phyloP scores from a whole-genome alignment of 2,888 invertebrate species.

The Tiphia femorata region DNA sequence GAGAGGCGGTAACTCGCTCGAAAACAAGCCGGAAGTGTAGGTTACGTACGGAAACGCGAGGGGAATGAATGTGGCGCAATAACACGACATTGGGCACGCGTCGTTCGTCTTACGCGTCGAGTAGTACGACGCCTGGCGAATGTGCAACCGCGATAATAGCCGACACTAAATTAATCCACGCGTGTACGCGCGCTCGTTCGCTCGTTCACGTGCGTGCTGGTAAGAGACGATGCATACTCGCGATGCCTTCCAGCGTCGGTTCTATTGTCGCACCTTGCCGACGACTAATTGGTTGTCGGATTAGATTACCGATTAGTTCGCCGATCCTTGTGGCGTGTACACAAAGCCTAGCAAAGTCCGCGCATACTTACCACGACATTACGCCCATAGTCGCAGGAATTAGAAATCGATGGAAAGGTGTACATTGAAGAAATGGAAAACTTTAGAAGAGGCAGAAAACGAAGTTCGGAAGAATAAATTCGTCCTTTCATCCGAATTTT shows the following conservation, averaged over 20 bases:
- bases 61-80: constrained; percentile 51
- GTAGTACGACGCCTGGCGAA: constrained; percentile 40
- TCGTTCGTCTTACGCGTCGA: constrained; percentile 52
- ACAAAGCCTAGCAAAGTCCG: no score
- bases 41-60: constrained; percentile 38
- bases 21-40: constrained; percentile 23
- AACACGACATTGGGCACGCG: constrained; percentile 39
- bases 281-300: constrained; percentile 31
- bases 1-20: no score
- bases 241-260: constrained; percentile 11
- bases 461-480: no score
- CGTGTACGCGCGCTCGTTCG: constrained; percentile 10
- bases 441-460: no score
- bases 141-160: constrained; percentile 55
- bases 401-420: no score
- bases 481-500: no score
- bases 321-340: no score
- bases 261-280: constrained; percentile 30
- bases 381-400: no score
- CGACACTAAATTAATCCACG: constrained; percentile 53
- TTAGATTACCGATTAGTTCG: constrained; percentile 32
- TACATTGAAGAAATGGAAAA: no score
- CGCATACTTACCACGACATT: no score
- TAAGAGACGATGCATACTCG: constrained; percentile 15
- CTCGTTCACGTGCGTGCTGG: neutral